phyloP scores from a whole-genome alignment of 2,113 vertebrate species.

The Pachycephala philippinensis region DNA sequence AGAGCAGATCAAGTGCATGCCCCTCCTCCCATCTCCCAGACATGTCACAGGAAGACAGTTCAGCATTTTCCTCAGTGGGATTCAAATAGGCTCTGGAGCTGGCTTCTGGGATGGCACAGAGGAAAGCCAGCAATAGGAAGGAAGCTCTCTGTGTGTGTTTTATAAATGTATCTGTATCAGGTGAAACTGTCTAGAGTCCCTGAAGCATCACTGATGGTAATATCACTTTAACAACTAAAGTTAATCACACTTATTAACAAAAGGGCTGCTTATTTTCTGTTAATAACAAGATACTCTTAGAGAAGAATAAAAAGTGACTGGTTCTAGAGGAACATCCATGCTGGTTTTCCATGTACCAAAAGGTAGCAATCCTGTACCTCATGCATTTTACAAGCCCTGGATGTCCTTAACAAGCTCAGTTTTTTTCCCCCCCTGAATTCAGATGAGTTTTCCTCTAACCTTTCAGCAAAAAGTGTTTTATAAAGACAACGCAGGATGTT shows the following conservation, averaged over 20 bases:
- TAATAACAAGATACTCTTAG: not conserved
- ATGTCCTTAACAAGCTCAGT: not conserved
- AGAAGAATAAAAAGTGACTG: not conserved
- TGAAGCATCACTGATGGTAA: not conserved
- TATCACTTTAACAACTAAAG: too few relatives aligned
- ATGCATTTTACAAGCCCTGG: not conserved
- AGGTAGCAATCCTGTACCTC: not conserved
- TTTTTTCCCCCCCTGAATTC: rapidly evolving
- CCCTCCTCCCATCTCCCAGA: not conserved
- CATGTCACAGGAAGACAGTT: not conserved
- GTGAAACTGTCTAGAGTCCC: not conserved
- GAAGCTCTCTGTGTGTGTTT: not conserved
- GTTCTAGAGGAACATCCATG: not conserved
- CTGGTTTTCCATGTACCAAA: not conserved
- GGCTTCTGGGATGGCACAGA: not conserved
- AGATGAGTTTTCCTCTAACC: not conserved
- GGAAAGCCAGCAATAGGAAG: not conserved
- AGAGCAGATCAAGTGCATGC: not conserved
- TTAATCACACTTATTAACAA: not conserved
- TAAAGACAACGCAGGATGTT: not conserved
- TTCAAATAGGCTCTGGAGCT: not conserved
- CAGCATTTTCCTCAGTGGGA: not conserved
- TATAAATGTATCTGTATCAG: not conserved
- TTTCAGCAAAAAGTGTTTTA: not conserved
- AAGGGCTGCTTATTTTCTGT: not conserved